A percentile compares a stretch with the other conserved stretches of the same genome.
Evolutionary conservation across 2,797 vertebrate species (phyloP).

Genomic region (Myiotriccus ornatus): DNA sequence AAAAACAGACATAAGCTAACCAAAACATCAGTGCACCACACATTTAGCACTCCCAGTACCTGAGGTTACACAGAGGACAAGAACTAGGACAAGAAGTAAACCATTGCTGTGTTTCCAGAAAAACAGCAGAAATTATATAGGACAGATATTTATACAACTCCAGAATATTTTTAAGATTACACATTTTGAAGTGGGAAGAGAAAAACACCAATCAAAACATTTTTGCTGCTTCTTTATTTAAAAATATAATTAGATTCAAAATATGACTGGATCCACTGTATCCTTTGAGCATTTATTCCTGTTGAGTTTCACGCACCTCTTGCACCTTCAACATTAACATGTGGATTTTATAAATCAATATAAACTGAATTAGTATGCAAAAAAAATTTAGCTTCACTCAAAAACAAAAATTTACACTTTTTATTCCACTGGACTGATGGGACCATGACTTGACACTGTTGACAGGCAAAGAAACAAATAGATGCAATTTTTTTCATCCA

Average conservation of each 20-base stretch:
- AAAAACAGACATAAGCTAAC: constrained; percentile 74
- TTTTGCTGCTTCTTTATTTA: not conserved
- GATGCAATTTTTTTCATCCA: not conserved
- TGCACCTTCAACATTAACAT: not conserved
- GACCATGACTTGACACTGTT: not conserved
- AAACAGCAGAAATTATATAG: not conserved
- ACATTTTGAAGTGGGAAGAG: not conserved
- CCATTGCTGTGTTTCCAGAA: constrained; percentile 47
- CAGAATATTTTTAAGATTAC: not conserved
- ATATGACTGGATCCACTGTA: not conserved
- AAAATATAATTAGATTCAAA: not conserved
- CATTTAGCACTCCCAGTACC: constrained; percentile 69
- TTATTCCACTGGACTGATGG: not conserved
- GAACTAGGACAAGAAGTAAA: constrained; percentile 71
- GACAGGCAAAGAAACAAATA: not conserved
- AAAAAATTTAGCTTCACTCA: not conserved
- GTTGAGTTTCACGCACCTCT: not conserved
- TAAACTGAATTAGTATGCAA: not conserved
- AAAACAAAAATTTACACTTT: not conserved
- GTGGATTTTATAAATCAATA: not conserved
- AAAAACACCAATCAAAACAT: not conserved
- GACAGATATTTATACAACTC: not conserved
- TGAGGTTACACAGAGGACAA: constrained; percentile 74
- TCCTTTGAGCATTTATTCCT: not conserved
- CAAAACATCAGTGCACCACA: constrained; percentile 73